These are phyloP conservation scores for Alsophila aescularia DNA, from an alignment of 2,888 invertebrate species.

Conservation along the genomic window DNA sequence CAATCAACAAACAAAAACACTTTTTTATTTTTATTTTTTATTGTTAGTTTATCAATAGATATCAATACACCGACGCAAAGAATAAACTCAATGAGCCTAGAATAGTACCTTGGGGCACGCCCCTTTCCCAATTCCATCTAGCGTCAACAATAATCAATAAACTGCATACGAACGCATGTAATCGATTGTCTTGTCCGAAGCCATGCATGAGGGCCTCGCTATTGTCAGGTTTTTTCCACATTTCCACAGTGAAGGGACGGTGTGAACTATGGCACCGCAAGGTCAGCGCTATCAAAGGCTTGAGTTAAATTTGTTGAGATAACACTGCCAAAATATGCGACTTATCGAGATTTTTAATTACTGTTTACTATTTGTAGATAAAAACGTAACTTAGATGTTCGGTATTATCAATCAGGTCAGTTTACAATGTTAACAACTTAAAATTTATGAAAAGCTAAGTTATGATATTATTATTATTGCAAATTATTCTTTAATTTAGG, in stretches of 20 bases:
- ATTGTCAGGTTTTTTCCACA: conserved; percentile 80
- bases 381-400: no score
- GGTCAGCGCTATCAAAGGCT: conserved; percentile 77
- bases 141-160: conserved; percentile 79
- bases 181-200: conserved; percentile 79
- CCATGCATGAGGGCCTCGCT: conserved; percentile 69
- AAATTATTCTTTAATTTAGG: no score
- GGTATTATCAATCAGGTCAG: no score
- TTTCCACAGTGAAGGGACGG: conserved; percentile 82
- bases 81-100: conserved; percentile 52
- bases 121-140: conserved; percentile 71
- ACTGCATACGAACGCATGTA: conserved; percentile 72
- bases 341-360: background rate
- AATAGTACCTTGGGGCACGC: conserved; percentile 59
- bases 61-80: conserved; percentile 21
- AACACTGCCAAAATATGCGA: conserved; percentile 29
- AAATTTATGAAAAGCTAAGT: no score
- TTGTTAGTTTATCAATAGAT: background rate
- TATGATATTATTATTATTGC: no score
- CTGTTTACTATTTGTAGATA: background rate
- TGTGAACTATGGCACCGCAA: conserved; percentile 77
- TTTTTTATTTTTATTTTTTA: no score
- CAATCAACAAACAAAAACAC: background rate
- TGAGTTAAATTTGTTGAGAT: conserved; percentile 52
- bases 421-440: no score